Percentiles rank a stretch among this genome's conserved stretches.
These are phyloP conservation scores for Coregonus suidteri DNA, from an alignment of 2,797 vertebrate genomes.

Conservation along the genomic window DNA sequence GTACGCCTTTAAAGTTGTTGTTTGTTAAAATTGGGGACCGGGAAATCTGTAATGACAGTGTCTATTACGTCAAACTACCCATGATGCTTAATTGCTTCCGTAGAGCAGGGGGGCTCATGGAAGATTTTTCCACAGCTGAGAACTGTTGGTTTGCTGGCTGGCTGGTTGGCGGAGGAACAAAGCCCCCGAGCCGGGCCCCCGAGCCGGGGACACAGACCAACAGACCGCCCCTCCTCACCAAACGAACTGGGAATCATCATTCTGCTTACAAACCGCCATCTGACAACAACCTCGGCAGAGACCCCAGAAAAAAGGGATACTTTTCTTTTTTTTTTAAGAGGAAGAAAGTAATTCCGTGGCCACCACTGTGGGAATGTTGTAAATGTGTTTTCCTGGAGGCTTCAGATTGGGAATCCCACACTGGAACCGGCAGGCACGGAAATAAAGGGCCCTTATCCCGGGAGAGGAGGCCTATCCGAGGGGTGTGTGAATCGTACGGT, in stretches of 20 bases:
- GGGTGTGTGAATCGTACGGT: slow-evolving; percentile 41
- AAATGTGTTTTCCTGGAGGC: slow-evolving; percentile 78
- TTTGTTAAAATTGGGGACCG: slow-evolving; percentile 4
- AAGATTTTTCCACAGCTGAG: slow-evolving; percentile 68
- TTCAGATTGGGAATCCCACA: slow-evolving; percentile 63
- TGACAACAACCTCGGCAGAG: slow-evolving; percentile 61
- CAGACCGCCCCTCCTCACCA: slow-evolving; percentile 36
- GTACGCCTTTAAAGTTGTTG: background rate
- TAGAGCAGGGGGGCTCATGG: slow-evolving; percentile 59
- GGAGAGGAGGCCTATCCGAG: slow-evolving; percentile 38
- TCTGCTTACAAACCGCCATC: slow-evolving; percentile 68
- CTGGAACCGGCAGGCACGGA: slow-evolving; percentile 74
- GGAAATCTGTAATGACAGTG: slow-evolving; percentile 63
- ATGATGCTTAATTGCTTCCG: slow-evolving; percentile 69
- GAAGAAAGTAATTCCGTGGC: slow-evolving; percentile 63
- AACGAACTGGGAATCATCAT: slow-evolving; percentile 64
- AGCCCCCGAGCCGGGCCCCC: slow-evolving; percentile 52
- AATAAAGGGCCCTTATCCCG: slow-evolving; percentile 50
- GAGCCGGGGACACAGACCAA: slow-evolving; percentile 22
- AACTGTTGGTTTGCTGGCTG: slow-evolving; percentile 11
- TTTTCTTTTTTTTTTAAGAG: slow-evolving; percentile 28
- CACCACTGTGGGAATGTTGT: slow-evolving; percentile 78
- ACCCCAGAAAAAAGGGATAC: slow-evolving; percentile 40
- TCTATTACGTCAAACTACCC: slow-evolving; percentile 74
- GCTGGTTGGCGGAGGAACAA: slow-evolving; percentile 71